phyloP scores from a whole-genome alignment of 2,888 invertebrate genomes.

The Eilema sororculum region DNA sequence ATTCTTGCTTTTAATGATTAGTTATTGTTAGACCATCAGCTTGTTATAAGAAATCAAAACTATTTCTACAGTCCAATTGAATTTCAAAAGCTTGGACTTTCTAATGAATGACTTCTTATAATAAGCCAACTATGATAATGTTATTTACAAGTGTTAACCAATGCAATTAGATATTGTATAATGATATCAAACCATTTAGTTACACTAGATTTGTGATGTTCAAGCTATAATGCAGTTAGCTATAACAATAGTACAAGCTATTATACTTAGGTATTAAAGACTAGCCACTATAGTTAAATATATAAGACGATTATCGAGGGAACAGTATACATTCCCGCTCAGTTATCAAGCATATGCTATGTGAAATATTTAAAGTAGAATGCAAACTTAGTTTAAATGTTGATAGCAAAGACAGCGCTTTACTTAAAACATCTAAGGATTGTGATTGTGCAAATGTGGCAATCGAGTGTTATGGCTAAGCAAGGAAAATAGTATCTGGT shows the following conservation, averaged over 20 bases:
- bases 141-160: neutral
- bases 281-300: neutral
- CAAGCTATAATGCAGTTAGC: conserved; percentile 13
- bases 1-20: neutral
- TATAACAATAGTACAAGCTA: conserved; percentile 6
- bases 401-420: conserved; percentile 5
- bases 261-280: neutral
- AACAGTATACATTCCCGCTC: neutral
- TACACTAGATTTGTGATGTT: neutral
- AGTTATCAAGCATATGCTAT: neutral
- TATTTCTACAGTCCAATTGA: neutral
- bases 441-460: conserved; percentile 8
- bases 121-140: conserved; percentile 7
- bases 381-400: conserved; percentile 6
- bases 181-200: neutral
- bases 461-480: conserved; percentile 11
- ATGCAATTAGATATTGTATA: neutral
- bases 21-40: neutral
- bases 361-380: neutral
- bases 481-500: conserved; percentile 3
- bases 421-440: conserved; percentile 5
- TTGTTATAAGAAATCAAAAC: neutral
- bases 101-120: neutral
- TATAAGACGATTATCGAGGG: neutral
- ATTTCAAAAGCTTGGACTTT: neutral